phyloP scores from a whole-genome alignment of 2,888 invertebrate species.

The Apotomis turbidana region DNA sequence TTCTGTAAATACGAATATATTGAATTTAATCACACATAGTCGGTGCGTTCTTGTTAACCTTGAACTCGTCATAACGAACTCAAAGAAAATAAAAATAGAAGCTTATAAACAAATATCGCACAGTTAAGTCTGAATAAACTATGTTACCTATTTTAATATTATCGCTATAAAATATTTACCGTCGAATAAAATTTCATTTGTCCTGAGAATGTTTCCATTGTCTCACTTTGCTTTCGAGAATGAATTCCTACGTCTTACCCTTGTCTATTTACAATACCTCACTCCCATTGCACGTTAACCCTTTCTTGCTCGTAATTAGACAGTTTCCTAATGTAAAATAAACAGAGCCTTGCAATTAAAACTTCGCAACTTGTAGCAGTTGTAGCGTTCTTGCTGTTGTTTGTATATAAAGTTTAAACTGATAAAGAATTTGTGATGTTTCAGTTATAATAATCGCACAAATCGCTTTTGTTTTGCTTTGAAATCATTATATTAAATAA shows the following conservation, averaged over 20 bases:
- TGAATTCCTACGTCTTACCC: slow-evolving; percentile 11
- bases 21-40: no score
- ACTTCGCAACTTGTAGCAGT: slow-evolving; percentile 7
- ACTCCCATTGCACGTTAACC: slow-evolving; percentile 14
- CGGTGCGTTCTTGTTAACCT: no score
- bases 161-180: not conserved
- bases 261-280: slow-evolving; percentile 20
- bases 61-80: not conserved
- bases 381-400: slow-evolving; percentile 9
- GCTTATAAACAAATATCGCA: not conserved
- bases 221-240: slow-evolving; percentile 20
- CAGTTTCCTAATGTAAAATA: slow-evolving; percentile 13
- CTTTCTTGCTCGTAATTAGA: slow-evolving; percentile 20
- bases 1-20: no score
- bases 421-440: not conserved
- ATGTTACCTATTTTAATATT: not conserved
- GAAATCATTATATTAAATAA: no score
- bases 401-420: not conserved
- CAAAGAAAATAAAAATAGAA: not conserved
- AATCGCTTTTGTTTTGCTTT: no score
- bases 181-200: slow-evolving; percentile 14
- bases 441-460: not conserved
- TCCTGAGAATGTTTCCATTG: slow-evolving; percentile 16
- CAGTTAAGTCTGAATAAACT: not conserved
- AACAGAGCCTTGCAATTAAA: slow-evolving; percentile 31